Percentiles rank a stretch among this genome's conserved stretches.
Conservation (phyloP, 2,113 vertebrate genomes). For the Micromys minutus region DNA sequence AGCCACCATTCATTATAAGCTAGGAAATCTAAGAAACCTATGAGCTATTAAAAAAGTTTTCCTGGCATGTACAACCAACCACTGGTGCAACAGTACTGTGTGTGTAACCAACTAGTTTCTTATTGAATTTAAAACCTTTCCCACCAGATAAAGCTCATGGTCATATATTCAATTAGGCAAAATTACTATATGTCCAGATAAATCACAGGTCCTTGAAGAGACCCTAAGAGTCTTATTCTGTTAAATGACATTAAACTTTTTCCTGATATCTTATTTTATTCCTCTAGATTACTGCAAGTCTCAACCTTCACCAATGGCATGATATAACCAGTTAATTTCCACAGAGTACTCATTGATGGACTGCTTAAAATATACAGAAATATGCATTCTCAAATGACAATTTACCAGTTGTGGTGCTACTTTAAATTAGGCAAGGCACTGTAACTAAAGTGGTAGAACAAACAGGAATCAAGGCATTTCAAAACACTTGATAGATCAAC, state of each 20-base stretch:
- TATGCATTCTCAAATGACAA: not conserved
- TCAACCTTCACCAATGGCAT: not conserved
- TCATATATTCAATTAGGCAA: not conserved
- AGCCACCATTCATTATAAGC: not conserved
- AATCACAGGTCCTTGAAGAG: not conserved
- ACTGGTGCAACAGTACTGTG: too few relatives aligned
- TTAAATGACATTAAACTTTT: not conserved
- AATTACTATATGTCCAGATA: not conserved
- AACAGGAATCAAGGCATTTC: not conserved
- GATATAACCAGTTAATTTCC: not conserved
- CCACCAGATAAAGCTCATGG: not conserved
- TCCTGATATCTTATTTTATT: not conserved
- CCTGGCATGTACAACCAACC: not conserved
- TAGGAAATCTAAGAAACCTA: not conserved
- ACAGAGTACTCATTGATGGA: not conserved
- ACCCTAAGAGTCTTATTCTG: not conserved
- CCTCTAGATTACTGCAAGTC: not conserved
- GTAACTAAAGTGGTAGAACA: not conserved
- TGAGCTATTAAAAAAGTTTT: not conserved
- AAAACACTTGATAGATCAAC: not conserved
- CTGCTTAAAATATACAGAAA: not conserved
- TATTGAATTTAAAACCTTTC: not conserved
- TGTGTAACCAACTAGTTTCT: not conserved
- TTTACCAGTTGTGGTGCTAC: not conserved
- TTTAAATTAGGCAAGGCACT: constrained; percentile 30